Evolutionary conservation across 1,140 invertebrate genomes (phyloP).

Genomic region (Calliopsis andreniformis): DNA sequence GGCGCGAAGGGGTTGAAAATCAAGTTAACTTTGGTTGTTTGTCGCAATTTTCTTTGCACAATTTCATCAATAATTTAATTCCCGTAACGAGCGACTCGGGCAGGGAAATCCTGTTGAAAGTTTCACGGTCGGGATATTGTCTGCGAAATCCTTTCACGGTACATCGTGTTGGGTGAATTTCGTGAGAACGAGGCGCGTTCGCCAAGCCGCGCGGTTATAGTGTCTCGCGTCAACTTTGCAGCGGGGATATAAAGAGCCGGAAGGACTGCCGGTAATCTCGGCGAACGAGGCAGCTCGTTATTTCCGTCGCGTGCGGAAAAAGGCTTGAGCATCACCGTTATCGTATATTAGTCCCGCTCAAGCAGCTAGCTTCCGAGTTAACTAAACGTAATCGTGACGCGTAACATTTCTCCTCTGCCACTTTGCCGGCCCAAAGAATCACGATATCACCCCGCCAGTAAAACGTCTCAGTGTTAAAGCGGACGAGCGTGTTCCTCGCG

Average conservation of each 20-base stretch:
- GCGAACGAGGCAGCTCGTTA: constrained; percentile 45
- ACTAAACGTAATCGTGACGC: constrained; percentile 17
- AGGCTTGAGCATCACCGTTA: constrained; percentile 10
- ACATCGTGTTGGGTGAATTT: not conserved
- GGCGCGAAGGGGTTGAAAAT: too few relatives aligned
- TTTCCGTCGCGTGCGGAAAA: constrained; percentile 33
- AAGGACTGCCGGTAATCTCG: constrained; percentile 23
- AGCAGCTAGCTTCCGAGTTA: not conserved
- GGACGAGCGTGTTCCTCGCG: not conserved
- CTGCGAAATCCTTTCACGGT: not conserved
- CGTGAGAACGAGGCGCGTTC: not conserved
- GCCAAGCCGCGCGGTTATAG: not conserved
- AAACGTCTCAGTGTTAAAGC: not conserved
- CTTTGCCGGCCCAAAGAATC: not conserved
- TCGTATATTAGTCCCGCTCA: constrained; percentile 55
- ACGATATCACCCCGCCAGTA: not conserved
- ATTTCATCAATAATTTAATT: not conserved
- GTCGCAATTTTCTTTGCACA: too few relatives aligned
- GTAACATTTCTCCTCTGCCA: constrained; percentile 12
- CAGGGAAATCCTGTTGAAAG: not conserved
- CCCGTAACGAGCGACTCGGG: not conserved
- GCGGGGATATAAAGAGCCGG: constrained; percentile 6
- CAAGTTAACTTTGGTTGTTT: not conserved
- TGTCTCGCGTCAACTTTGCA: not conserved
- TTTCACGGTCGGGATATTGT: not conserved